Evolutionary conservation across 2,888 invertebrate genomes (phyloP), one percentile per base, ranked within the genome.

Genomic region (Tetragonula carbonaria): DNA sequence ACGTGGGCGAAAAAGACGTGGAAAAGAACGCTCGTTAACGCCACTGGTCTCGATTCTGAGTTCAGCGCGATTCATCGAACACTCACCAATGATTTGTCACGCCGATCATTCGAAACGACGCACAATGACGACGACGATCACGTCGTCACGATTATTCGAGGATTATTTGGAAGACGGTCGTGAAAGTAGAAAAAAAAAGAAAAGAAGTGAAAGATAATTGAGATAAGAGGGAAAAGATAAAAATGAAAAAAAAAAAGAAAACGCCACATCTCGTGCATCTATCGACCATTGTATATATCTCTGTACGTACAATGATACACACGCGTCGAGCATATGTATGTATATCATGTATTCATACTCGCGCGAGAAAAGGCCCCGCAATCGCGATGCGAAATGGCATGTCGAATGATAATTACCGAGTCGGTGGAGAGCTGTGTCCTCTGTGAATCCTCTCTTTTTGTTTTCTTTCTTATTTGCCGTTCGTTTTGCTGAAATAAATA

Each of bases 21-120:
- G 0, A 28, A 28, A 28, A 57, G 51, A 65, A 53, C n/a, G 62
- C 63, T 68, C 73, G 73, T 33, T 50, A 5, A 50, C 21, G 55
- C 55, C 23, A 18, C n/a, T 8, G 8, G 38, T 38, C 38, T 55
- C 33, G 38, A 67, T 28, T n/a, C 68, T 16, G 83, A 70, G 55
- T 74, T 59, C 53, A 45, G 33, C 57, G 76, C 68, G 67, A 81
- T 28, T 50, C 55, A 78, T 71, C 66, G 45, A 28, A 57, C 50
- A 33, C 45, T 45, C 28, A 53, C 65, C 55, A 23, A 74, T 57
- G 66, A 38, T 74, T 45, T n/a, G 8, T 82, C 75, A 51, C 71
- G 76, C 45, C 45, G 45, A 45, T 65, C 79, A 72, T 77, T 79
- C 76, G 79, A 67, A 78, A 83, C 76, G 83, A 85, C 85, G 79